Evolutionary conservation across 2,113 vertebrate species (phyloP).

Genomic region (Zosterops hypoxanthus): DNA sequence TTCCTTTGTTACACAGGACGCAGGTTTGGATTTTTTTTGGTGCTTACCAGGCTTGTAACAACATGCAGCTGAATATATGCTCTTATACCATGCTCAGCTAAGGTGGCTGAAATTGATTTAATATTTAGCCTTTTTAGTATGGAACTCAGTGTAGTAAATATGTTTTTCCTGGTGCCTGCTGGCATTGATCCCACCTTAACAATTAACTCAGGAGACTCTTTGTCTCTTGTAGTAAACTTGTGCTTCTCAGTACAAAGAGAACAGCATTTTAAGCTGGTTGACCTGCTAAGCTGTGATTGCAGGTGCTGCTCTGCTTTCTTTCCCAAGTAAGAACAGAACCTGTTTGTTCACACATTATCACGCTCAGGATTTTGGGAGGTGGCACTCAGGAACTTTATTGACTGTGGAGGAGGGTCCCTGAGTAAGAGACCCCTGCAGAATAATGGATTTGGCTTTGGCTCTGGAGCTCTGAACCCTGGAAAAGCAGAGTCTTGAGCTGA

Average conservation of each 20-base stretch:
- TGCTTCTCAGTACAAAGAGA: background rate
- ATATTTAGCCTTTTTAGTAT: background rate
- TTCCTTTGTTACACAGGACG: background rate
- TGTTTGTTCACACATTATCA: accelerated
- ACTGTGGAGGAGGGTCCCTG: background rate
- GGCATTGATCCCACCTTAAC: background rate
- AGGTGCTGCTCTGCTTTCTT: background rate
- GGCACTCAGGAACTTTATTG: background rate
- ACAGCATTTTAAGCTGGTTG: background rate
- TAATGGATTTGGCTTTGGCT: background rate
- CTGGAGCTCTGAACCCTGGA: accelerated
- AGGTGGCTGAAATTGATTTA: background rate
- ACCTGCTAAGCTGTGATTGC: background rate
- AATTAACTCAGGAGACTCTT: background rate
- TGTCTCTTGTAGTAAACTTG: background rate
- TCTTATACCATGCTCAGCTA: background rate
- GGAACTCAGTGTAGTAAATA: background rate
- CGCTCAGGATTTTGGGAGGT: background rate
- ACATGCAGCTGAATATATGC: background rate
- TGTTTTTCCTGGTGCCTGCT: background rate
- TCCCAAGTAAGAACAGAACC: background rate
- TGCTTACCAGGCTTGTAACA: background rate
- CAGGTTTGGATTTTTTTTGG: background rate
- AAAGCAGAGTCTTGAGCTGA: background rate
- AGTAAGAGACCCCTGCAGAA: background rate